These are phyloP conservation scores for Meandrusa payeni DNA, from an alignment of 2,888 invertebrate species.

Conservation along the genomic window DNA sequence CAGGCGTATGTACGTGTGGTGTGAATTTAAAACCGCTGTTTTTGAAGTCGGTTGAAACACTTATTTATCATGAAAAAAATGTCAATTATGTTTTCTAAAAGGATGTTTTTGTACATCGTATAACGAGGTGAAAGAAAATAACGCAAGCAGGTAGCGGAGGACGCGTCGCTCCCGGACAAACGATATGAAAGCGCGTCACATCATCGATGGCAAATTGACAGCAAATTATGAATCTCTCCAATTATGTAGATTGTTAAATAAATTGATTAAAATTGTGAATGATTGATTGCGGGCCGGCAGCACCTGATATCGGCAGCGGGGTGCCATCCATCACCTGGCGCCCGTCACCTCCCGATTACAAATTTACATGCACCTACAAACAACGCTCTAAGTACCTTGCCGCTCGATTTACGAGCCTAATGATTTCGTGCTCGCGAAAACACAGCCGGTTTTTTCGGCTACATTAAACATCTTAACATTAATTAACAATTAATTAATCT, in stretches of 20 bases:
- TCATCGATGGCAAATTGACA: constrained; percentile 15
- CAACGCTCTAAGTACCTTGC: constrained; percentile 19
- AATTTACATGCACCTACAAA: constrained; percentile 18
- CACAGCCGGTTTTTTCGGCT: too few species aligned
- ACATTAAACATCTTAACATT: too few species aligned
- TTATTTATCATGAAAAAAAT: too few species aligned
- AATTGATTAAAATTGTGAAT: constrained; percentile 67
- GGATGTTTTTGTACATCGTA: too few species aligned
- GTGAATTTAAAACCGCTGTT: too few species aligned
- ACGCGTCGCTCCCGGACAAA: constrained; percentile 3
- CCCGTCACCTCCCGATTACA: constrained; percentile 18
- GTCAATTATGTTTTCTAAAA: too few species aligned
- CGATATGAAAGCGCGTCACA: constrained; percentile 15
- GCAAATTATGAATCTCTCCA: constrained; percentile 38
- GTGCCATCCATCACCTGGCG: constrained; percentile 33
- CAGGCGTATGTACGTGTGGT: too few species aligned
- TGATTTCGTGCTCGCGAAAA: too few species aligned
- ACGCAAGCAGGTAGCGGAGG: constrained; percentile 8
- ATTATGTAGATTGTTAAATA: constrained; percentile 51
- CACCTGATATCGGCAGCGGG: constrained; percentile 50
- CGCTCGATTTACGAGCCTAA: constrained; percentile 21
- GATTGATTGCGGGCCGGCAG: constrained; percentile 57
- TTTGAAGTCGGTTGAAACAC: too few species aligned
- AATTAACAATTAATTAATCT: too few species aligned
- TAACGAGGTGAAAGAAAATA: too few species aligned